Base-by-base conservation (phyloP, 2,113 vertebrate genomes). In the Rafetus swinhoei region DNA sequence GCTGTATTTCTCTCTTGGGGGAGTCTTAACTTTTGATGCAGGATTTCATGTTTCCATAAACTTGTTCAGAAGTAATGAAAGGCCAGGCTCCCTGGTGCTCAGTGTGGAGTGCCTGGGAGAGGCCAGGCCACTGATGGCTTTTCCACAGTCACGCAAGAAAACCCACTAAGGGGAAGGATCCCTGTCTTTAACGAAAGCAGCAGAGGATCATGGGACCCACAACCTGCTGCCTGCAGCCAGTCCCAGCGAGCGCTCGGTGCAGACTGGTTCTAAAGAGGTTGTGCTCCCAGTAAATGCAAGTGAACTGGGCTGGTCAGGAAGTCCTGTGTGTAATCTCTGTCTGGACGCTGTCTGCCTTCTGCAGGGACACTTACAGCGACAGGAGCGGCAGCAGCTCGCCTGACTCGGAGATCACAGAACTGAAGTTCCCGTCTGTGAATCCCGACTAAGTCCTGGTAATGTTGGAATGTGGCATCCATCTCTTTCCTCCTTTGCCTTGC, bases 331-430 rank as follows among this genome's bases (percentile, higher is more conserved):
- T 25, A 25, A 76, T 76, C 72, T 76, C 72, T 69, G 22, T 72
- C 56, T 54, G 72, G 35, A 21, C 72, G 14, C 56, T 50, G 1
- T 92, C 59, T 93, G 39, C 13, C 52, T 89, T 82, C 95, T 93
- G 19, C 98, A 99, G 99, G 96, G 99, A 99, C 90, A 99, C 99
- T 1, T 99, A 99, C 95, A 99, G 99, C 0, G 99, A 99, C 52
- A 96, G 97, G 11, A 99, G 99, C 9, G 98, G 98, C 89, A 99
- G 99, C 98, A 99, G 99, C 96, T 99, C 98, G 0, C 99, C 99
- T 1, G 99, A 99, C 97, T 98, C 98, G 0, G 99, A 99, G 95
- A 99, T 99, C 27, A 98, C 98, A 0, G 99, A 99, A 57, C 89
- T 99, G 77, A 99, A 99, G 93, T 98, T 99, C 39, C 98, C 98